phyloP scores from a whole-genome alignment of 2,888 invertebrate species.

The Limnephilus rhombicus region DNA sequence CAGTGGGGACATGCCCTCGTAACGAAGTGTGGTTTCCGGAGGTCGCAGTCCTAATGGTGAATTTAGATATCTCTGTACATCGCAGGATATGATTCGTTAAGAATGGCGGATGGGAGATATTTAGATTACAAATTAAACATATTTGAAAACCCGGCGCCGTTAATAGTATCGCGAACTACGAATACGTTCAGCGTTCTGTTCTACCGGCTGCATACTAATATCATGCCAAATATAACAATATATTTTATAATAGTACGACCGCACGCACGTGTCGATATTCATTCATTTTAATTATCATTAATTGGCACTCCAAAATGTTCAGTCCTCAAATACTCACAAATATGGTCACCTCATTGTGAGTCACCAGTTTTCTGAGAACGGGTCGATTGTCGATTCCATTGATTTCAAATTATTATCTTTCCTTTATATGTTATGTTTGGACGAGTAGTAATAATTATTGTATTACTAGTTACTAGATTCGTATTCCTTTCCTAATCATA shows the following conservation, averaged over 20 bases:
- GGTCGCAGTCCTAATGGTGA: neutral
- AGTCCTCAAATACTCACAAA: too few relatives aligned
- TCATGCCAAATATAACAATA: neutral
- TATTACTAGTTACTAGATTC: too few relatives aligned
- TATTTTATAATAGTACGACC: neutral
- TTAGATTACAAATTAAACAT: constrained; percentile 52
- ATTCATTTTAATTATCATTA: neutral
- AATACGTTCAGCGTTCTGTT: neutral
- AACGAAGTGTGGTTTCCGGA: neutral
- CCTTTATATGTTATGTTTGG: neutral
- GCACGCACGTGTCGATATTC: neutral
- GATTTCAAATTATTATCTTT: neutral
- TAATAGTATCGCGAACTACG: constrained; percentile 21
- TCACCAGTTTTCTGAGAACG: neutral
- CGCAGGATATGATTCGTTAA: constrained; percentile 52
- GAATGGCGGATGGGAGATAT: constrained; percentile 53
- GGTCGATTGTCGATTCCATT: neutral
- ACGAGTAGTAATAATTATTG: too few relatives aligned
- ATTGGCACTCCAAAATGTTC: neutral
- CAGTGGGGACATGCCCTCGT: neutral
- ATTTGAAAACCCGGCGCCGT: constrained; percentile 11
- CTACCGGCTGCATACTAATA: neutral
- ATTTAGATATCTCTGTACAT: neutral
- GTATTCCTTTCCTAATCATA: too few relatives aligned
- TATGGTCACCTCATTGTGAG: neutral